A percentile compares a stretch with the other conserved stretches of the same genome.
Evolutionary conservation across 2,888 invertebrate genomes (phyloP).

Genomic region (Anodontia alba): DNA sequence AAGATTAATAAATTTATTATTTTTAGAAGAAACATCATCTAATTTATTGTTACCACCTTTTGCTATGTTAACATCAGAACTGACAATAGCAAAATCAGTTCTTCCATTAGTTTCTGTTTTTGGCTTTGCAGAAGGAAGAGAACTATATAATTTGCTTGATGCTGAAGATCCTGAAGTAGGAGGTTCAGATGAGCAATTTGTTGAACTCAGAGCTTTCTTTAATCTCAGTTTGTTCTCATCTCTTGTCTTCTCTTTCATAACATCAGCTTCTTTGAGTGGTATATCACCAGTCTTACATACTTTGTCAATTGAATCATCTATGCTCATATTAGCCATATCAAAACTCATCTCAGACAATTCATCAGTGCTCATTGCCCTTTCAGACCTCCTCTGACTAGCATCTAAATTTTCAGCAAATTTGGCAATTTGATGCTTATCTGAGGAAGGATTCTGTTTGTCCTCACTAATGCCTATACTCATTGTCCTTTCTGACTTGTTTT

Average conservation of each 20-base stretch:
- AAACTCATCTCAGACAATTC: slow-evolving; percentile 42
- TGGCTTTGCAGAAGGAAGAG: slow-evolving; percentile 8
- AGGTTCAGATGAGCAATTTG: neutral
- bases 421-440: neutral
- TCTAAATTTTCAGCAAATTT: neutral
- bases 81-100: neutral
- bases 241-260: neutral
- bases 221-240: slow-evolving; percentile 36
- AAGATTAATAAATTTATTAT: slow-evolving; percentile 10
- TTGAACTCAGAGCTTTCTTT: slow-evolving; percentile 36
- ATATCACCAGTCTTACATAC: neutral
- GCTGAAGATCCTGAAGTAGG: neutral
- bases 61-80: neutral
- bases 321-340: slow-evolving; percentile 59
- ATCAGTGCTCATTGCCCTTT: slow-evolving; percentile 18
- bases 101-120: neutral
- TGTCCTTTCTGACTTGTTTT: slow-evolving; percentile 9
- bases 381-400: slow-evolving; percentile 3
- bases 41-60: neutral
- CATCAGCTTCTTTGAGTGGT: neutral
- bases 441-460: neutral
- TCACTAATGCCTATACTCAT: neutral
- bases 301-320: slow-evolving; percentile 29
- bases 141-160: slow-evolving; percentile 24
- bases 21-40: neutral